Percentiles rank a stretch among this genome's conserved stretches.
Evolutionary conservation across 2,888 invertebrate genomes (phyloP).

Genomic region (Ichneumoninae sp.): DNA sequence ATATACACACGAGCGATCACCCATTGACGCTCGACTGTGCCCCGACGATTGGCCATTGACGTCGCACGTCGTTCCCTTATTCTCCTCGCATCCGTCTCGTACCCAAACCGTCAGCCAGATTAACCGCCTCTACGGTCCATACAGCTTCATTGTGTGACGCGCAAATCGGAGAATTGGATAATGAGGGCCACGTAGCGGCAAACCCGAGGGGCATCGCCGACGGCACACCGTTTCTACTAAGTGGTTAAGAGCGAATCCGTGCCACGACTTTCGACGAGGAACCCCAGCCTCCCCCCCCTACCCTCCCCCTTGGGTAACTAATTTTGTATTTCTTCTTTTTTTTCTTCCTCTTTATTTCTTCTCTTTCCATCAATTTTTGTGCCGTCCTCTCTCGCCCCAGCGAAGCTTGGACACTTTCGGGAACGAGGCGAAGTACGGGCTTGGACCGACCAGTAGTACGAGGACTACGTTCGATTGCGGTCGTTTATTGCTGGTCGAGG

Average conservation of each 20-base stretch:
- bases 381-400: not conserved
- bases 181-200: slow-evolving; percentile 66
- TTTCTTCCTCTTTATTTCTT: slow-evolving; percentile 14
- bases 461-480: slow-evolving; percentile 70
- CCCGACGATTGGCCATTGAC: slow-evolving; percentile 77
- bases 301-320: slow-evolving; percentile 2
- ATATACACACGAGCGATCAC: slow-evolving; percentile 16
- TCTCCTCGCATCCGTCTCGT: slow-evolving; percentile 63
- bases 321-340: slow-evolving; percentile 30
- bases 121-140: slow-evolving; percentile 50
- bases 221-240: slow-evolving; percentile 67
- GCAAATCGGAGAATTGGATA: slow-evolving; percentile 75
- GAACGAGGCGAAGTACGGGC: slow-evolving; percentile 56
- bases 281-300: slow-evolving; percentile 9
- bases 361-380: slow-evolving; percentile 2
- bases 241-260: slow-evolving; percentile 73
- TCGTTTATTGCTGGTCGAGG: slow-evolving; percentile 59
- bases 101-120: slow-evolving; percentile 56
- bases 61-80: slow-evolving; percentile 54
- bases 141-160: slow-evolving; percentile 64
- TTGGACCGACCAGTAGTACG: slow-evolving; percentile 69
- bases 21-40: slow-evolving; percentile 31
- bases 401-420: slow-evolving; percentile 40
- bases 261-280: slow-evolving; percentile 68
- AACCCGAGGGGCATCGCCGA: slow-evolving; percentile 57